Conservation (phyloP, 2,797 vertebrate genomes). For the Glyptemys insculpta region DNA sequence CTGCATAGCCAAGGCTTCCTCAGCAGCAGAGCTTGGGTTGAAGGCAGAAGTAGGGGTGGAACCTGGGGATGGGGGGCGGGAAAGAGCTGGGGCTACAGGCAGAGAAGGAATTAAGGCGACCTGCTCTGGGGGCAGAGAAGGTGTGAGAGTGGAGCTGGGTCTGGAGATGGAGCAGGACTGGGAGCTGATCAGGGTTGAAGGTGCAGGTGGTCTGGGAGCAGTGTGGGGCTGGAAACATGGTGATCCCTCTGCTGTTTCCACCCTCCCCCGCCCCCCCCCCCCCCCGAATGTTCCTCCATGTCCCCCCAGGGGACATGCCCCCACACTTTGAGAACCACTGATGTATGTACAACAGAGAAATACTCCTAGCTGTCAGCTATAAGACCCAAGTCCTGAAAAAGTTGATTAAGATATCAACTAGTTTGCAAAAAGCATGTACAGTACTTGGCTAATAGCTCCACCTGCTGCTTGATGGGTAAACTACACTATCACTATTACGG, state of each 20-base stretch:
- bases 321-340: too few species aligned
- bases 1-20: too few species aligned
- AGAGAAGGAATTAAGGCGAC: not conserved
- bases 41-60: not conserved
- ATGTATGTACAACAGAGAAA: not conserved
- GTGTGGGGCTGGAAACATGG: too few species aligned
- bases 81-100: not conserved
- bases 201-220: too few species aligned
- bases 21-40: too few species aligned
- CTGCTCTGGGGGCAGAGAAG: not conserved
- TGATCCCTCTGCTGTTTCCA: too few species aligned
- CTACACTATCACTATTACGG: rapidly evolving
- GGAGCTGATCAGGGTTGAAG: too few species aligned
- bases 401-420: not conserved
- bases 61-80: not conserved
- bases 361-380: not conserved
- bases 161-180: not conserved
- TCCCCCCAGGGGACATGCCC: too few species aligned
- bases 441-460: not conserved
- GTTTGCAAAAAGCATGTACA: rapidly evolving
- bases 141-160: not conserved
- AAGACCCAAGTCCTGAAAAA: not conserved
- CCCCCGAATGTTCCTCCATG: too few species aligned
- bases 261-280: too few species aligned
- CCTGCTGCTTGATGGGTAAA: not conserved